Evolutionary conservation across 2,888 invertebrate species (phyloP), one percentile per base, ranked within the genome.

Genomic region (Anorthoa munda): DNA sequence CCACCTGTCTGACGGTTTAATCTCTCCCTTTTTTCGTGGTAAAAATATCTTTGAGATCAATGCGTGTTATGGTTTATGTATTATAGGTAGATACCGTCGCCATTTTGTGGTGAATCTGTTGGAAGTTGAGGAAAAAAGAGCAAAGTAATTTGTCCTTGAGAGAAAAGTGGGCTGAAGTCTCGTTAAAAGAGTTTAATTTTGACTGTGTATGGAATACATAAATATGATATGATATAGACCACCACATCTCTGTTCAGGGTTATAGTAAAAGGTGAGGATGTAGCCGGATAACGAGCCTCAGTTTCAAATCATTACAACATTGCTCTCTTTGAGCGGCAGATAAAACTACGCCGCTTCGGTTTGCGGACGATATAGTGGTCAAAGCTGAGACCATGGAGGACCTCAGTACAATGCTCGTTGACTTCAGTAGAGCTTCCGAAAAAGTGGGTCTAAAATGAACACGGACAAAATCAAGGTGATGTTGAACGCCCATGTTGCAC

Each of bases 41-140:
- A 81, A 81, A 84, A 84, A 81, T 84, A 75, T 84, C 84, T 75
- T 75, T 84, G 84, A 75, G 63, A 69, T 66, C 56, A 66, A 50
- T 48, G 17, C 48, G 51, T 63, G 63, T 26, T 31, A 17, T n/a
- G 18, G 46, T 23, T n/a, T n/a, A n/a, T 11, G 12, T 51, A 45
- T n/a, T 58, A 39, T 39, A 66, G 56, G n/a, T 23, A 18, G 31
- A 39, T 51, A 70, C 4, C 1, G 51, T 18, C 23, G 23, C 17
- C 31, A 59, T 59, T 75, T 69, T 53, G 1, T 13, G 4, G 13
- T 58, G 51, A 69, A 59, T 23, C 7, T 46, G 13, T 70, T n/a
- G 45, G 12, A 17, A 12, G 31, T 53, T 66, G 31, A 51, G 45
- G 13, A 15, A 78, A 78, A 70, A 39, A 23, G 17, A 77, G 15